Base-by-base conservation (phyloP, 2,113 vertebrate genomes). In the Python bivittatus region DNA sequence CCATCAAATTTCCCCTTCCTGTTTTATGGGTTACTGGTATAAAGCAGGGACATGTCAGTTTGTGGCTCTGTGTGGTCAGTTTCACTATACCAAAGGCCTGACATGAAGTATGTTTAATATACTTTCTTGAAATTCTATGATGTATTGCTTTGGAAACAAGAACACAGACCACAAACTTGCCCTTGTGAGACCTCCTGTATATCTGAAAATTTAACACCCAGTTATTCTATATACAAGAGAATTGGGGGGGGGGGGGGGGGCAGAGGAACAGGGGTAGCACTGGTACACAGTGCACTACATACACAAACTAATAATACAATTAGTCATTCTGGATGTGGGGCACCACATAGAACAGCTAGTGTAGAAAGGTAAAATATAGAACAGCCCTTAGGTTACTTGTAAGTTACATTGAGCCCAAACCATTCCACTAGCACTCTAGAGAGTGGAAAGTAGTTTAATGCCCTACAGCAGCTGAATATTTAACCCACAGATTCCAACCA, bases 281-380 rank as follows among this genome's bases (percentile, higher is more conserved):
- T n/a, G n/a, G n/a, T n/a, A n/a, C n/a, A 38, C 13, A 13, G 17
- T 72, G n/a, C 33, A 72, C 68, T 38, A 38, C n/a, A 38, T 38
- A 48, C 44, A 48, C 5, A 48, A 48, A 48, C 5, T 48, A 48
- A 48, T 48, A 48, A 48, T 48, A 48, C 44, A 48, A 48, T 48
- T 48, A 33, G 13, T 72, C n/a, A 38, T 72, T 72, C 44, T 25
- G 64, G 9, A 83, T 95, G 88, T 25, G 79, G 64, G 57, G 61
- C 86, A 93, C 25, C 10, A 72, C 20, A 0, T 84, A 1, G 91
- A 38, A 92, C 72, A 88, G 42, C 4, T 6, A 1, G 27, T 91
- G 83, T 27, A 57, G 93, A n/a, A 64, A 93, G n/a, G 61, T 48
- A 6, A 83, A 92, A 91, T 93, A 94, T 90, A 61, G 89, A 95